Evolutionary conservation across 2,888 invertebrate genomes (phyloP), one percentile per base, ranked within the genome.

Genomic region (Pharmacophagus antenor): DNA sequence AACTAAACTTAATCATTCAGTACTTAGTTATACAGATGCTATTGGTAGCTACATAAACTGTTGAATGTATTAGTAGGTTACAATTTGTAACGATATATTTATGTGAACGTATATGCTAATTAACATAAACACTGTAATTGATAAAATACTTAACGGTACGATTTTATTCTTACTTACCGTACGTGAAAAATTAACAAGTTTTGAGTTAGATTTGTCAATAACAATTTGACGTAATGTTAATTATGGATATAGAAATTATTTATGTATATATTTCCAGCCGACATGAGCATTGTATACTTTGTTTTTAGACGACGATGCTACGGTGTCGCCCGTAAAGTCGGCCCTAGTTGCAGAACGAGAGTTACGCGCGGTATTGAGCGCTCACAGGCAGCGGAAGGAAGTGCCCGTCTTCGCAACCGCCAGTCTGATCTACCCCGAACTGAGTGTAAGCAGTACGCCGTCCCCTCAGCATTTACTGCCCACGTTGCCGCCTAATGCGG

Each of bases 311-410:
- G 48, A 52, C 46, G 65, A 21, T n/a, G 15, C 53, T 3, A 51
- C 46, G 31, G 49, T 51, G 20, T 41, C 65, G 15, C 57, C 58
- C 20, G 55, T 63, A 7, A 63, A 70, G 7, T 61, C 63, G 21
- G 64, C 69, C 10, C 80, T 71, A 56, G 72, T 76, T 10, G 88
- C 88, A 0, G 84, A 83, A 65, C 79, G 84, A 4, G 83, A 85
- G 69, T 70, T 88, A 62, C 70, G 71, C 42, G 85, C 81, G 1
- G 62, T 76, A 23, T 69, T 85, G 58, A 71, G 74, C 1, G 73
- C 70, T n/a, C 76, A 71, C 47, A 77, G 77, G 4, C 74, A 72
- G 46, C 79, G 82, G 31, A 77, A 77, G 52, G 77, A 74, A 2
- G 64, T 63, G 2, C 51, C 53, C 41, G 22, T 44, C 50, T 6